Evolutionary conservation across 2,113 vertebrate species (phyloP), one percentile per base, ranked within the genome.

Genomic region (Crotalus horridus): DNA sequence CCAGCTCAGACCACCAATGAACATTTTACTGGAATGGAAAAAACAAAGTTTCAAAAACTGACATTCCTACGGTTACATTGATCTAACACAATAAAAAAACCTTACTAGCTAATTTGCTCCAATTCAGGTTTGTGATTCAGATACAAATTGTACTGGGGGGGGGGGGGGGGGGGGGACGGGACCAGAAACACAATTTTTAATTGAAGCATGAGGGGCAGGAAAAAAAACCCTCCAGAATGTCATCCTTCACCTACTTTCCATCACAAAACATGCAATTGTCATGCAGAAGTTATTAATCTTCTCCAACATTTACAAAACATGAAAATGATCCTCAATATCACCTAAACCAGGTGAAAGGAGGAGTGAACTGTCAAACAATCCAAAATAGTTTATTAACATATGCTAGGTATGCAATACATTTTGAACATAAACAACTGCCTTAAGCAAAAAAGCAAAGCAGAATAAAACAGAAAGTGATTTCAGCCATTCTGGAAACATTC

Each of bases 1-100:
- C 98, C 98, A 99, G 96, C 98, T 99, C 91, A 99, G 98, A 69
- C 98, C 98, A 88, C 98, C 98, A 92, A 99, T 99, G 92, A 99
- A 99, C 98, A 99, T 99, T 95, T 99, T 99, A 94, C 98, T 99
- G 95, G 15, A 93, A 95, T 94, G 2, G 87, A 94, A 96, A 91
- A 92, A 94, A 74, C 1, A 51, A 29, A 0, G 24, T 24, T 43
- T 46, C 10, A 46, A 51, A 53, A 87, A 87, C 24, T 51, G 46
- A n/a, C 26, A 51, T 87, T 29, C 12, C 29, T 29, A 11, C 0
- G 0, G n/a, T 81, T 89, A 48, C 26, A 58, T 23, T 39, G 86
- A 39, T 26, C 33, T 59, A 58, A 39, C 17, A 59, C 43, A 61
- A 13, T 6, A 48, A 61, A 64, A 54, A 74, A 54, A 54, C 12